Conservation (phyloP, 2,888 invertebrate species). For the Rugalucina vietnamica region DNA sequence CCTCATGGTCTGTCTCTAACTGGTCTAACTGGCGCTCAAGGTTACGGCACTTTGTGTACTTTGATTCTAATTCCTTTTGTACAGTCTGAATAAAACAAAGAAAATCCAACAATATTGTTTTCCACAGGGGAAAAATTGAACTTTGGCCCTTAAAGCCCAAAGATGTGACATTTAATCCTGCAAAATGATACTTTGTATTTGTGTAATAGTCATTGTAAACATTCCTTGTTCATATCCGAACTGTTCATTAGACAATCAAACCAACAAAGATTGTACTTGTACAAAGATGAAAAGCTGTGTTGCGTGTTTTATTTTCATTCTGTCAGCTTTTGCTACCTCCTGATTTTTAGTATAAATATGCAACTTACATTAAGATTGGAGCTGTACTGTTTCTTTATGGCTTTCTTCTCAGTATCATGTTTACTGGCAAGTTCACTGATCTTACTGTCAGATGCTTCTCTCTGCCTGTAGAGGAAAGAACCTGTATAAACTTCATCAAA, state of each 20-base stretch:
- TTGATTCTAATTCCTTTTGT: constrained; percentile 75
- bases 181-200: too few relatives aligned
- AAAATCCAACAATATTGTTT: too few relatives aligned
- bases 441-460: constrained; percentile 67
- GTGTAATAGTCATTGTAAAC: too few relatives aligned
- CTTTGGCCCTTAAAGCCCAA: too few relatives aligned
- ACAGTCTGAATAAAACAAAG: constrained; percentile 76
- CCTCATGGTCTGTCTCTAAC: constrained; percentile 74
- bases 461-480: constrained; percentile 42
- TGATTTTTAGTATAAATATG: too few relatives aligned
- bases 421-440: constrained; percentile 68
- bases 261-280: too few relatives aligned
- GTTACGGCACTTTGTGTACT: constrained; percentile 67
- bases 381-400: constrained; percentile 75
- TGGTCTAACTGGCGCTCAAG: constrained; percentile 74
- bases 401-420: constrained; percentile 74
- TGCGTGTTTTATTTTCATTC: background rate
- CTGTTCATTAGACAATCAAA: too few relatives aligned
- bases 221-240: too few relatives aligned
- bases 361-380: constrained; percentile 72
- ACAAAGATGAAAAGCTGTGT: background rate
- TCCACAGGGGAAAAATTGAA: too few relatives aligned
- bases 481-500: too few relatives aligned
- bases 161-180: too few relatives aligned
- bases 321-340: too few relatives aligned